Evolutionary conservation across 1,140 invertebrate species (phyloP), one percentile per base, ranked within the genome.

Genomic region (Lerema accius): DNA sequence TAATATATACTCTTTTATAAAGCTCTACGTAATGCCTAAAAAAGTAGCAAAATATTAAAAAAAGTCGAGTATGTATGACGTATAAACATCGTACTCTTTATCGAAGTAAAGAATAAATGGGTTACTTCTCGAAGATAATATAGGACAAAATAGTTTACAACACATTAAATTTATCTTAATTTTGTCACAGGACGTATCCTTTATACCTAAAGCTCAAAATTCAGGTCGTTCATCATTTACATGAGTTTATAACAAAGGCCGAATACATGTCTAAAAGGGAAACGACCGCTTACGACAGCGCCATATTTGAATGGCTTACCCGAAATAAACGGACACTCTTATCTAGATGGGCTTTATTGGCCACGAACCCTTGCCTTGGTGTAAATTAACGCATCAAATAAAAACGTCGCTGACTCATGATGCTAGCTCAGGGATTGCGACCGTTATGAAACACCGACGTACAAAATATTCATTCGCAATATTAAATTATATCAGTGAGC

Each of bases 401-500:
- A 56, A 56, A 56, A 45, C 53, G 19, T 17, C 14, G 39, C 39
- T 32, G 37, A 42, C 39, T 56, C 40, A 43, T 45, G 53, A 11
- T 45, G 39, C 26, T 23, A 39, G 51, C 19, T 56, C n/a, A 16
- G 51, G 16, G 23, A 11, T 45, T 45, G 40, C 11, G 40, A 56
- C 26, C 51, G 39, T 43, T 42, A 56, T 56, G 51, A 56, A 56
- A 56, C 51, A 56, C 39, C 19, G 16, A 56, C 51, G 51, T 56
- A 19, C 39, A 43, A 56, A 56, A 56, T 56, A 39, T 56, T 56
- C 51, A 40, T 43, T 56, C 51, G 26, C 23, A 14, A 56, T 42
- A 56, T 56, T 56, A 56, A 56, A 56, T 56, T 56, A 42, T 56
- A 56, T 43, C 51, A 56, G 51, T 23, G 19, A 16, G 51, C n/a